These are phyloP conservation scores for Drosophila formosana DNA, from an alignment of 2,888 invertebrate genomes.

Conservation along the genomic window DNA sequence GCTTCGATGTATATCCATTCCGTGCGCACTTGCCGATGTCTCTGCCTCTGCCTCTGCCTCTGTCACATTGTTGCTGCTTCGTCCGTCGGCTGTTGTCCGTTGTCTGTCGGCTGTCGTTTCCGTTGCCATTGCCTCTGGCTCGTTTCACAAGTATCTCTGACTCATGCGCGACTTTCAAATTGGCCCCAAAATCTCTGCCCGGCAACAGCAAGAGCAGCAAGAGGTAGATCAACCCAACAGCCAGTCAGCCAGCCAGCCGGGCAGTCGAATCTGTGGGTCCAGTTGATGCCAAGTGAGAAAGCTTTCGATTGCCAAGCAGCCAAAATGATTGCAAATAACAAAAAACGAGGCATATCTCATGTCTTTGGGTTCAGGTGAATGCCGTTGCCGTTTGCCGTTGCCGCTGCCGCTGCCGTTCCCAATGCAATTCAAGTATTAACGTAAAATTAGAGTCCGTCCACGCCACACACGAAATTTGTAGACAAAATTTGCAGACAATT, in stretches of 20 bases:
- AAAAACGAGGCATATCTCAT: constrained; percentile 23
- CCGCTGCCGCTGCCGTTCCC: constrained; percentile 26
- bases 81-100: neutral
- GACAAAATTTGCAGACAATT: constrained; percentile 31
- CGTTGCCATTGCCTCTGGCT: constrained; percentile 37
- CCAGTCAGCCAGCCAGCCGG: neutral
- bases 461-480: constrained; percentile 5
- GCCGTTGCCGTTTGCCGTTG: constrained; percentile 23
- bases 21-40: constrained; percentile 20
- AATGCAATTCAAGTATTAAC: constrained; percentile 30
- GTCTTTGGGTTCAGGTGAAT: constrained; percentile 10
- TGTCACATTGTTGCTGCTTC: constrained; percentile 7
- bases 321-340: constrained; percentile 1
- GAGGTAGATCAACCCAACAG: constrained; percentile 34
- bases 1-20: constrained; percentile 1
- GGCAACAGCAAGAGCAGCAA: constrained; percentile 59
- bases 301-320: constrained; percentile 56
- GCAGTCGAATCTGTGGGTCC: constrained; percentile 35
- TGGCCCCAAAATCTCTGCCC: constrained; percentile 63
- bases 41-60: neutral
- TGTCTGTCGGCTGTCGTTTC: constrained; percentile 18
- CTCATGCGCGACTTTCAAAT: constrained; percentile 75
- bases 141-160: constrained; percentile 47
- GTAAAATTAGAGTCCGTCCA: constrained; percentile 55
- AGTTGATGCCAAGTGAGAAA: constrained; percentile 47